phyloP scores from a whole-genome alignment of 1,140 invertebrate species.

The Dryas iulia region DNA sequence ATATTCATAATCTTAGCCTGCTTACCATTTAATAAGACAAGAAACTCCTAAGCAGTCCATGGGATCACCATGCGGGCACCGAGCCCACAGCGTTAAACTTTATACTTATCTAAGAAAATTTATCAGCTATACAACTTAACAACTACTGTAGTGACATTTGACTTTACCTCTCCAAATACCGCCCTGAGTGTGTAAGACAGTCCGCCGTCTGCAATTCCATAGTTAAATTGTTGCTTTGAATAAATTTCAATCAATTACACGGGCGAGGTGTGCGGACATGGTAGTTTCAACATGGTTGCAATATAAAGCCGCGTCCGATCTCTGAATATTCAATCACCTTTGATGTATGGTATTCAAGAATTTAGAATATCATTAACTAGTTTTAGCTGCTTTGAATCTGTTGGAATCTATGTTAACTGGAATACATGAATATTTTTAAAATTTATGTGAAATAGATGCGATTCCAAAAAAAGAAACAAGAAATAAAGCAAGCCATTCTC shows the following conservation, averaged over 20 bases:
- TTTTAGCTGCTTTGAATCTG: neutral
- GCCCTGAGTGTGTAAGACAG: constrained; percentile 43
- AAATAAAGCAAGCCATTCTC: too few relatives aligned
- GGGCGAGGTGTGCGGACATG: constrained; percentile 53
- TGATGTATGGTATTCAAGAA: constrained; percentile 49
- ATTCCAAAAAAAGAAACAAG: too few relatives aligned
- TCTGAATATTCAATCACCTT: constrained; percentile 76
- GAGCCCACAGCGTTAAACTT: neutral
- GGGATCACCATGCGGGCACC: too few relatives aligned
- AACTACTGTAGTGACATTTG: neutral
- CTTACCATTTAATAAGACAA: too few relatives aligned
- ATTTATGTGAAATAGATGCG: neutral
- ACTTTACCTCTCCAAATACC: constrained; percentile 21
- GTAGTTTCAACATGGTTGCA: constrained; percentile 55
- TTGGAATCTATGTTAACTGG: neutral
- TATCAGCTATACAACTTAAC: too few relatives aligned
- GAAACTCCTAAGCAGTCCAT: too few relatives aligned
- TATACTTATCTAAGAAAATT: neutral
- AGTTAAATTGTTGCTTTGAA: constrained; percentile 64
- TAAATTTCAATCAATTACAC: constrained; percentile 77
- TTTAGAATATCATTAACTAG: neutral
- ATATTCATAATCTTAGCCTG: too few relatives aligned
- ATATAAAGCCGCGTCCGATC: constrained; percentile 44
- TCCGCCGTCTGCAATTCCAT: constrained; percentile 34
- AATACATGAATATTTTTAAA: neutral